Conservation (phyloP, 2,797 vertebrate species). For the Champsocephalus esox region DNA sequence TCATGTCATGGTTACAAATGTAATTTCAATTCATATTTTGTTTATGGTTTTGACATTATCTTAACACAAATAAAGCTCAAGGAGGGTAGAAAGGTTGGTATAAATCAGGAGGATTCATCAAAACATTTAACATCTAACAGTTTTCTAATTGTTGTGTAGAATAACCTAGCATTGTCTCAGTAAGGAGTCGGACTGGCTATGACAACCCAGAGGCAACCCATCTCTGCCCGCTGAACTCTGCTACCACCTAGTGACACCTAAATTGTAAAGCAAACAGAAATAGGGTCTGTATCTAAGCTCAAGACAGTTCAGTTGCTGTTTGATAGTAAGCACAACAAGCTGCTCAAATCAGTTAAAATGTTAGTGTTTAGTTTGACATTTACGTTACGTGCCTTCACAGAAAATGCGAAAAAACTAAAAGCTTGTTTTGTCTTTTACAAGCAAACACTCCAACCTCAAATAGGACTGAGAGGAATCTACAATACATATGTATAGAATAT, state of each 20-base stretch:
- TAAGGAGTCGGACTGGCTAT: not conserved
- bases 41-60: not conserved
- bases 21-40: not conserved
- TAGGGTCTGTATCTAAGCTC: not conserved
- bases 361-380: too few relatives aligned
- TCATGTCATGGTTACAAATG: not conserved
- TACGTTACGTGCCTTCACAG: not conserved
- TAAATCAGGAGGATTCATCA: not conserved
- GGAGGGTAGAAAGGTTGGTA: not conserved
- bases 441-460: not conserved
- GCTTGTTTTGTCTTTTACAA: not conserved
- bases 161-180: not conserved
- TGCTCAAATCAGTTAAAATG: not conserved
- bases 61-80: not conserved
- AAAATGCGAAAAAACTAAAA: not conserved
- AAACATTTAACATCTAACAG: not conserved
- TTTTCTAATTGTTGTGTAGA: not conserved
- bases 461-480: not conserved
- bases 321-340: conserved; percentile 1
- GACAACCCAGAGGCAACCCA: not conserved
- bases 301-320: not conserved
- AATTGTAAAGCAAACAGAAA: not conserved
- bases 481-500: not conserved
- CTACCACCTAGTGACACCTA: conserved; percentile 58
- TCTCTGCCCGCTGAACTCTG: conserved; percentile 37